Percentiles rank a stretch among this genome's conserved stretches.
These are phyloP conservation scores for Hoplias malabaricus DNA, from an alignment of 2,113 vertebrate genomes.

Conservation along the genomic window DNA sequence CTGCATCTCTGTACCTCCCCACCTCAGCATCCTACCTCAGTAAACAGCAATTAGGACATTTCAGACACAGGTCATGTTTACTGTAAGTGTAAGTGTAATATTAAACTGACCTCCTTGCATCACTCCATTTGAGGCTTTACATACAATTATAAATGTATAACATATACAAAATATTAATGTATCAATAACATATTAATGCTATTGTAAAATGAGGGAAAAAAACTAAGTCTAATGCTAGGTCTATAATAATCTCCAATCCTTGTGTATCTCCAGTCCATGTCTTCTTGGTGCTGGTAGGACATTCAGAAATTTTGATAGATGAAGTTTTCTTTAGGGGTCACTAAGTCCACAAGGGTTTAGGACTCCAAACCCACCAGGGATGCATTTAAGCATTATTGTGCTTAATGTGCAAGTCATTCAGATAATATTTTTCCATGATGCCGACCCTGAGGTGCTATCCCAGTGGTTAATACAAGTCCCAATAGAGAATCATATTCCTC, in stretches of 20 bases:
- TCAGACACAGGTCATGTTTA: no score
- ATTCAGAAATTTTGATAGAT: not conserved
- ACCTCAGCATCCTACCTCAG: no score
- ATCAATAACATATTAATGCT: no score
- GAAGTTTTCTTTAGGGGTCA: not conserved
- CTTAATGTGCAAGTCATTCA: not conserved
- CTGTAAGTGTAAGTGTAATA: no score
- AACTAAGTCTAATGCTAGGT: no score
- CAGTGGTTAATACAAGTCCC: not conserved
- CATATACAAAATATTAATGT: no score
- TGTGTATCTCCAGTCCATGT: not conserved
- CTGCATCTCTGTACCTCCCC: no score
- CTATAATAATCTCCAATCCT: not conserved
- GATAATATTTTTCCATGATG: slow-evolving; percentile 8
- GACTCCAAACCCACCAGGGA: slow-evolving; percentile 1
- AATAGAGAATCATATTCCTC: not conserved
- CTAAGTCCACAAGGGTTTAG: not conserved
- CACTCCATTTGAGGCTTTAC: no score
- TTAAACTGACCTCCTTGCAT: no score
- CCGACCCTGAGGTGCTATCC: not conserved
- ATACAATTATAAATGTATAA: no score
- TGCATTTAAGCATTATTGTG: not conserved
- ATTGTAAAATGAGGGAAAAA: no score
- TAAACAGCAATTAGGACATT: no score
- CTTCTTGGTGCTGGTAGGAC: not conserved